phyloP scores from a whole-genome alignment of 2,888 invertebrate genomes.

The Phoenoteleia sp. region DNA sequence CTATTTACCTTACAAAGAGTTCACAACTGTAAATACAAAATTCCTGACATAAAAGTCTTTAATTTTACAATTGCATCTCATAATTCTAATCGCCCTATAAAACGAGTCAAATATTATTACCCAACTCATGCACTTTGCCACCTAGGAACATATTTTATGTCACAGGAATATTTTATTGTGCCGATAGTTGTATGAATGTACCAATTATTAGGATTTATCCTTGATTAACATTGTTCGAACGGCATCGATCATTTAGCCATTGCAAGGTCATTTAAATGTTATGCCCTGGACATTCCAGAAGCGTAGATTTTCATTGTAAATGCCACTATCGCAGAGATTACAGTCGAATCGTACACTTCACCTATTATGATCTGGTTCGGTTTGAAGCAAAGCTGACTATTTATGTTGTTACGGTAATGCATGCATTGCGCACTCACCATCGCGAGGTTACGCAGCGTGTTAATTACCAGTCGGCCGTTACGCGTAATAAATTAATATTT shows the following conservation, averaged over 20 bases:
- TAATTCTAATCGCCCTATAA: too few species aligned
- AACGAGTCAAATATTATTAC: too few species aligned
- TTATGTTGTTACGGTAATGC: slow-evolving; percentile 83
- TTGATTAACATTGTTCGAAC: slow-evolving; percentile 57
- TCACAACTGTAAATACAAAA: too few species aligned
- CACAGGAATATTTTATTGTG: slow-evolving; percentile 29
- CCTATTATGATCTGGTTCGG: slow-evolving; percentile 81
- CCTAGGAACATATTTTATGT: too few species aligned
- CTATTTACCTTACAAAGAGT: too few species aligned
- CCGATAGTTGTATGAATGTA: slow-evolving; percentile 39
- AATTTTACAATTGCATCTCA: too few species aligned
- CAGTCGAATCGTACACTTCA: slow-evolving; percentile 81
- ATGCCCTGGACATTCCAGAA: slow-evolving; percentile 62
- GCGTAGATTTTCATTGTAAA: slow-evolving; percentile 77
- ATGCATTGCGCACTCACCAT: slow-evolving; percentile 82
- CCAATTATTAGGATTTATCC: slow-evolving; percentile 65
- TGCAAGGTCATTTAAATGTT: slow-evolving; percentile 66
- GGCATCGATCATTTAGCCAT: slow-evolving; percentile 66
- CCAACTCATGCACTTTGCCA: too few species aligned
- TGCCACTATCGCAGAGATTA: slow-evolving; percentile 77
- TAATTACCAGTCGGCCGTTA: slow-evolving; percentile 83
- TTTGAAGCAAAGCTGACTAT: slow-evolving; percentile 81
- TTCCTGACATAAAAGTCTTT: too few species aligned
- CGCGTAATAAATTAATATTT: slow-evolving; percentile 85
- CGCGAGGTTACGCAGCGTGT: slow-evolving; percentile 82